Conservation (phyloP, 1,140 invertebrate species). For the Tribolium castaneum region DNA sequence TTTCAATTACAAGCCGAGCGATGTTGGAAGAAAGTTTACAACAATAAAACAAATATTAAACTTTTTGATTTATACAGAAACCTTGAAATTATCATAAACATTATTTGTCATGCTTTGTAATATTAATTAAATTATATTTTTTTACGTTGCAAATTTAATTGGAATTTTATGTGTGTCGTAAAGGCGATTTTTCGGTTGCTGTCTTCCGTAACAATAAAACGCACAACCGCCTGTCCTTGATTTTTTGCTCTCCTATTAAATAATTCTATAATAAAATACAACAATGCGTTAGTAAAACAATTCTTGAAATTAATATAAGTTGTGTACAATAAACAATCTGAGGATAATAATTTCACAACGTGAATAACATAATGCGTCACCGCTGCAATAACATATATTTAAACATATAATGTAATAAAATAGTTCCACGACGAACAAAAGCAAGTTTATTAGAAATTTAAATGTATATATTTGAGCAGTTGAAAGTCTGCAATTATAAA, state of each 20-base stretch:
- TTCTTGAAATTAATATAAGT: conserved; percentile 36
- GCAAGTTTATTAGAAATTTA: conserved; percentile 44
- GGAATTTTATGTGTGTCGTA: neutral
- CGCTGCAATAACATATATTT: conserved; percentile 45
- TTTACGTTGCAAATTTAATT: neutral
- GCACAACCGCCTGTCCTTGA: conserved; percentile 7
- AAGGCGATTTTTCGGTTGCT: neutral
- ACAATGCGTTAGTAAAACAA: conserved; percentile 31
- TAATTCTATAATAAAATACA: conserved; percentile 27
- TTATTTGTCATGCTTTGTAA: neutral
- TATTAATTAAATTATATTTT: neutral
- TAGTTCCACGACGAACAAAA: conserved; percentile 42
- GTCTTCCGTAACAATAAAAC: neutral
- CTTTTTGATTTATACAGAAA: neutral
- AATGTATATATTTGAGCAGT: conserved; percentile 44
- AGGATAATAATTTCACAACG: conserved; percentile 43
- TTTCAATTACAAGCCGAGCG: neutral
- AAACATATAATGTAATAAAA: conserved; percentile 45
- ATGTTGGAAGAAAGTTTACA: neutral
- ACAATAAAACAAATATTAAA: neutral
- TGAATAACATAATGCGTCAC: conserved; percentile 45
- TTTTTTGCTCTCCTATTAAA: conserved; percentile 12
- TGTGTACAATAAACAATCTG: conserved; percentile 39
- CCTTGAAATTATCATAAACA: neutral
- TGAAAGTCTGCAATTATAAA: conserved; percentile 48